A percentile compares a stretch with the other conserved stretches of the same genome.
These are phyloP conservation scores for Rhopalosiphum padi DNA, from an alignment of 1,140 invertebrate genomes.

Conservation along the genomic window DNA sequence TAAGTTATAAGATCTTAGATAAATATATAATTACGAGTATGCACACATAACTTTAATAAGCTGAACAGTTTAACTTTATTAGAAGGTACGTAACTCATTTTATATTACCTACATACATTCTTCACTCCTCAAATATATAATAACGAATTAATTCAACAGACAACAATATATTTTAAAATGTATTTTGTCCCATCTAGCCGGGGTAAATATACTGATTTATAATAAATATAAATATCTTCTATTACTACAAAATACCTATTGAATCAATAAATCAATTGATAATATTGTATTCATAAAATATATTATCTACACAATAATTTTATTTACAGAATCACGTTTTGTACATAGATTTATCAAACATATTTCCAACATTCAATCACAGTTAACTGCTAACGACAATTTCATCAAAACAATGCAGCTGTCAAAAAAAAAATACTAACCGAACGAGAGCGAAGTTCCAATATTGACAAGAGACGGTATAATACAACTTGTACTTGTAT, in stretches of 20 bases:
- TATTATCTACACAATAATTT: no score
- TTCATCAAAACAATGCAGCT: no score
- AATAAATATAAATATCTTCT: background rate
- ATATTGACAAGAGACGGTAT: no score
- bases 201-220: background rate
- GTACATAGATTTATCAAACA: no score
- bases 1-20: background rate
- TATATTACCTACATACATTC: background rate
- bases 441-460: no score
- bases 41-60: background rate
- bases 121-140: background rate
- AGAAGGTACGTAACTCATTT: background rate
- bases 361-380: no score
- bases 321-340: no score
- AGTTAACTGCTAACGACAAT: no score
- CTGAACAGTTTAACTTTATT: background rate
- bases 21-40: background rate
- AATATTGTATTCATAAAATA: no score
- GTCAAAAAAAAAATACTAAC: no score
- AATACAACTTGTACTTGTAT: background rate
- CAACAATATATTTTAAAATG: background rate
- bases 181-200: background rate
- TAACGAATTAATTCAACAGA: background rate
- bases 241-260: background rate
- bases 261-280: no score